phyloP scores from a whole-genome alignment of 2,797 vertebrate genomes.

The Pampus argenteus region DNA sequence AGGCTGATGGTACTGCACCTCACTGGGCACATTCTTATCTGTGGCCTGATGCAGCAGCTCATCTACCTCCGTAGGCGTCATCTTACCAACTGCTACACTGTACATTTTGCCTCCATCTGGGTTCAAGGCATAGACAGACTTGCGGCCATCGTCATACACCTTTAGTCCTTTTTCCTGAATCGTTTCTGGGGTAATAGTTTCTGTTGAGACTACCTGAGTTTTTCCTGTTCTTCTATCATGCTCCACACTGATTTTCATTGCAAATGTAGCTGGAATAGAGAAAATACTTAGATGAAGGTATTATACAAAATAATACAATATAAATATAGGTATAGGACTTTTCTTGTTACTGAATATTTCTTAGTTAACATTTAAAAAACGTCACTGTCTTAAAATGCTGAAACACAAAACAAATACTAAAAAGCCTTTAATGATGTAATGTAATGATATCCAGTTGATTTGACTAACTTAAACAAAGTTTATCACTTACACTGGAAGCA shows the following conservation, averaged over 20 bases:
- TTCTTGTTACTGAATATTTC: not conserved
- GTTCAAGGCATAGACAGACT: constrained; percentile 90
- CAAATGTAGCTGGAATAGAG: constrained; percentile 88
- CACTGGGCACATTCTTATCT: constrained; percentile 84
- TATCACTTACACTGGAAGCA: not conserved
- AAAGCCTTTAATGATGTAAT: no score
- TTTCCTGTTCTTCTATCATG: constrained; percentile 92
- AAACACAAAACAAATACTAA: no score
- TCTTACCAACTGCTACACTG: constrained; percentile 79
- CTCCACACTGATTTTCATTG: constrained; percentile 95
- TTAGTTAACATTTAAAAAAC: not conserved
- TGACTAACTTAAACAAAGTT: no score
- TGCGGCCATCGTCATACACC: constrained; percentile 93
- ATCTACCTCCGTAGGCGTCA: constrained; percentile 90
- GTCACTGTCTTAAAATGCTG: not conserved
- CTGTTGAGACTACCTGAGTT: constrained; percentile 90
- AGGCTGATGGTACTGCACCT: constrained; percentile 92
- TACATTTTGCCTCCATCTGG: constrained; percentile 64
- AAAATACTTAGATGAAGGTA: constrained; percentile 23
- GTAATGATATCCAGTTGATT: no score
- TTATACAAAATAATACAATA: not conserved
- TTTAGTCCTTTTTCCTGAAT: constrained; percentile 89
- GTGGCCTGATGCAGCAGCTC: constrained; percentile 91
- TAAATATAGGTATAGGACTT: not conserved
- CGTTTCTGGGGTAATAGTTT: constrained; percentile 87